Conservation (phyloP, 1,140 invertebrate species). For the Drosophila sucinea region DNA sequence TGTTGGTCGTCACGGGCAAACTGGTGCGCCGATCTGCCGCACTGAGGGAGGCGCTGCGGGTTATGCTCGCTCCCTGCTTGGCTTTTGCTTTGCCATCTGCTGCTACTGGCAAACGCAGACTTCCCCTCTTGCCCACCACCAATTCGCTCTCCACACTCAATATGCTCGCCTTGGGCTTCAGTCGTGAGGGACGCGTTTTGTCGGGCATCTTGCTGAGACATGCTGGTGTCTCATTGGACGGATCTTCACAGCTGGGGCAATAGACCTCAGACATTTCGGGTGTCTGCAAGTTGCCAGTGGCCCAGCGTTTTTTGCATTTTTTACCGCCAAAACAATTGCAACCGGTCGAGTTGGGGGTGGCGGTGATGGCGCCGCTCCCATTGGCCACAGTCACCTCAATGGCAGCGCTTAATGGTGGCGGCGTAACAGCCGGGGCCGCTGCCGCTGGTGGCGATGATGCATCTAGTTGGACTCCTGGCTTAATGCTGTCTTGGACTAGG, state of each 20-base stretch:
- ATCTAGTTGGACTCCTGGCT: slow-evolving; percentile 12
- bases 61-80: slow-evolving; percentile 36
- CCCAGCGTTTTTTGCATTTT: slow-evolving; percentile 83
- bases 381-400: slow-evolving; percentile 63
- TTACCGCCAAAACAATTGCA: slow-evolving; percentile 82
- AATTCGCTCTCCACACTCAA: slow-evolving; percentile 80
- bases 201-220: slow-evolving; percentile 84
- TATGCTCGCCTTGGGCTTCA: slow-evolving; percentile 75
- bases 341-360: slow-evolving; percentile 51
- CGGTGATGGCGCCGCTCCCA: slow-evolving; percentile 69
- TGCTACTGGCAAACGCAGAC: slow-evolving; percentile 52
- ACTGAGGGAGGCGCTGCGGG: slow-evolving; percentile 69
- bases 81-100: slow-evolving; percentile 46
- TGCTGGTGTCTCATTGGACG: slow-evolving; percentile 83
- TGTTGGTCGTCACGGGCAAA: slow-evolving; percentile 42
- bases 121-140: slow-evolving; percentile 67
- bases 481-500: slow-evolving; percentile 14
- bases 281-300: slow-evolving; percentile 51
- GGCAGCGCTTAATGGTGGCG: slow-evolving; percentile 66
- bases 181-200: slow-evolving; percentile 66
- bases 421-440: slow-evolving; percentile 60
- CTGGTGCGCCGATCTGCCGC: slow-evolving; percentile 73
- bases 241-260: slow-evolving; percentile 83
- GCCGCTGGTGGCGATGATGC: slow-evolving; percentile 18
- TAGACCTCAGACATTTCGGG: slow-evolving; percentile 84